A percentile compares a stretch with the other conserved stretches of the same genome.
Conservation (phyloP, 1,140 invertebrate genomes). For the Metaphire vulgaris region DNA sequence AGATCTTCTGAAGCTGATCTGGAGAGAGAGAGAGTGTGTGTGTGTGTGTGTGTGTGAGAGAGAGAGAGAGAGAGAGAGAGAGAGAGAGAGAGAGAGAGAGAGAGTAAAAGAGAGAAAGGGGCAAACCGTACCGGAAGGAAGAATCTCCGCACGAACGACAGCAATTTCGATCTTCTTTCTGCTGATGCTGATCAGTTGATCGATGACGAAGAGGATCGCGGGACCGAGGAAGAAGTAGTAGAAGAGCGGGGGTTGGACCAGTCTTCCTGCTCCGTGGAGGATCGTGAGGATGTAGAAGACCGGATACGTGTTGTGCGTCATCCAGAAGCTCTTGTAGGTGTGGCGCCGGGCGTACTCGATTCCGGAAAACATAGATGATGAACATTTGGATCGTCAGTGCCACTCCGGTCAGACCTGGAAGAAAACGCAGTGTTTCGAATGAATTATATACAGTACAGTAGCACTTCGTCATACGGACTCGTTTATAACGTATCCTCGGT, state of each 20-base stretch:
- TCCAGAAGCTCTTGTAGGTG: conserved; percentile 29
- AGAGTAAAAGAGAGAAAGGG: no score
- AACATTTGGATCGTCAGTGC: conserved; percentile 27
- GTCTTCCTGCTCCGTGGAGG: conserved; percentile 31
- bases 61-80: no score
- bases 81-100: no score
- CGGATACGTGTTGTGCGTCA: conserved; percentile 28
- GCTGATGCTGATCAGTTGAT: conserved; percentile 54
- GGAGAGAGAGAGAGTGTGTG: no score
- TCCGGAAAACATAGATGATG: conserved; percentile 31
- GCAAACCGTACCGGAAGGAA: conserved; percentile 56
- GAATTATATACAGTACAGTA: no score
- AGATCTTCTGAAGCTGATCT: no score
- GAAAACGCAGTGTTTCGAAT: no score
- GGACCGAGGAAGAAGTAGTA: conserved; percentile 31
- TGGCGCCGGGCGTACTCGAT: conserved; percentile 28
- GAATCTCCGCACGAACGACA: conserved; percentile 55
- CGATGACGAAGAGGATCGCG: conserved; percentile 50
- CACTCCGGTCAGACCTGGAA: conserved; percentile 31
- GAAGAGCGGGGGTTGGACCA: conserved; percentile 32
- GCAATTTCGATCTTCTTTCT: conserved; percentile 58
- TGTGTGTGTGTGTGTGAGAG: no score
- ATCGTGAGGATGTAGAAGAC: conserved; percentile 30
- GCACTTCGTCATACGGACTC: no score
- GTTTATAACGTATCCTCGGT: no score